phyloP scores from a whole-genome alignment of 2,113 vertebrate genomes.

The Anolis sagrei region DNA sequence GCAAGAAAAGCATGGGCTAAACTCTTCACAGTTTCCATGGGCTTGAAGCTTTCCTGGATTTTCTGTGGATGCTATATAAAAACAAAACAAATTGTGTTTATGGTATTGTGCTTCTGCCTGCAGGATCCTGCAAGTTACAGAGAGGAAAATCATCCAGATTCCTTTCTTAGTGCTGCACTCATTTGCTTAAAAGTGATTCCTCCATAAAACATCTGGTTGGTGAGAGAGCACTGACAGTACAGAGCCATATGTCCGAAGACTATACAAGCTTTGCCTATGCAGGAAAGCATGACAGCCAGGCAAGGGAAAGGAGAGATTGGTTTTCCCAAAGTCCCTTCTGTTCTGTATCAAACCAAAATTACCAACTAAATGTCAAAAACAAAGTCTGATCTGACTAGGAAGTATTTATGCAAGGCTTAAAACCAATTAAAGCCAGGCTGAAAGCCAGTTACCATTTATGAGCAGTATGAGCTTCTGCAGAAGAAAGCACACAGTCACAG shows the following conservation, averaged over 20 bases:
- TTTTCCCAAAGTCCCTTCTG: conserved; percentile 8
- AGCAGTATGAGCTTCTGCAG: background rate
- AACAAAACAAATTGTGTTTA: too few relatives aligned
- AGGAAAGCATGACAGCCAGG: background rate
- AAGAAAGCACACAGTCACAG: background rate
- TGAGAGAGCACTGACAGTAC: background rate
- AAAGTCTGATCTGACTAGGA: conserved; percentile 7
- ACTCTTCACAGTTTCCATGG: background rate
- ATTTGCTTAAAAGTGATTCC: background rate
- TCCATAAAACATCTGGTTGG: background rate
- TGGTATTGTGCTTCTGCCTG: too few relatives aligned
- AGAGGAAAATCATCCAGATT: too few relatives aligned
- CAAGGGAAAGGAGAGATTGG: background rate
- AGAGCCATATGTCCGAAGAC: background rate
- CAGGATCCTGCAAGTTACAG: too few relatives aligned
- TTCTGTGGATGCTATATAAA: too few relatives aligned
- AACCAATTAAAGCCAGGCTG: conserved; percentile 7
- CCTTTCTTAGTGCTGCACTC: background rate
- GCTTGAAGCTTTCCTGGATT: background rate
- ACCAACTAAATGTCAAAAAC: background rate
- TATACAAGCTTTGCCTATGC: background rate
- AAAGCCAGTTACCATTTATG: background rate
- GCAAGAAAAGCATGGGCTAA: background rate
- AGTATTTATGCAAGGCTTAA: conserved; percentile 8
- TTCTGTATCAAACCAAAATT: background rate